Base-by-base conservation (phyloP, 2,888 invertebrate genomes). In the Neoascia interrupta region DNA sequence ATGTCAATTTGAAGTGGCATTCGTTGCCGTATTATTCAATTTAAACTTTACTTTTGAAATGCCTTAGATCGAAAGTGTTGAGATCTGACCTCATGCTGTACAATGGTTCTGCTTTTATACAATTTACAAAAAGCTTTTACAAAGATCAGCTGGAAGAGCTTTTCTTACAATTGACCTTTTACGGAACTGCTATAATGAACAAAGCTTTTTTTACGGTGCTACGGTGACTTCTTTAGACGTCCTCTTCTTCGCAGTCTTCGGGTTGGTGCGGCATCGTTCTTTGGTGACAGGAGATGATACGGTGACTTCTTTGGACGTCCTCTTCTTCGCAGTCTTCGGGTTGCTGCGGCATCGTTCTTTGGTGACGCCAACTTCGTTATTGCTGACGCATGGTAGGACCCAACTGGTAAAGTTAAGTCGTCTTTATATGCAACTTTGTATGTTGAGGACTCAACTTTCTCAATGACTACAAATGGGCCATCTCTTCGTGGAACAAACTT, bases 391-490 rank as follows among this genome's bases (percentile, higher is more conserved):
- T 54, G 54, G 5, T 54, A 54, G 6, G 54, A 37, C n/a, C 37
- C 54, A 10, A 54, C 1, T 10, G 39, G 54, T 15, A 39, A 26
- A 1, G 37, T 10, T 15, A 54, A 5, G 37, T 53, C 37, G 15
- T 53, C 37, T 37, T 53, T 37, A 5, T 23, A 13, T 8, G 54
- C 37, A 8, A 54, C 26, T 54, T 54, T 37, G 19, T 54, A 54
- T 8, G 54, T 1, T 2, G 37, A 54, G 15, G 39, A 8, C 8
- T 16, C 54, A 26, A 18, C 26, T n/a, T 16, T 23, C 10, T 37
- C 26, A n/a, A 8, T 54, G 11, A 54, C 10, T 3, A 54, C 39
- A n/a, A 26, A 54, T 54, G 6, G 19, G 19, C 13, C 45, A 26
- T 5, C 26, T n/a, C 26, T 26, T 8, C 26, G 4, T 26, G 26